A percentile compares a stretch with the other conserved stretches of the same genome.
Conservation (phyloP, 2,113 vertebrate species). For the Gallinago media region DNA sequence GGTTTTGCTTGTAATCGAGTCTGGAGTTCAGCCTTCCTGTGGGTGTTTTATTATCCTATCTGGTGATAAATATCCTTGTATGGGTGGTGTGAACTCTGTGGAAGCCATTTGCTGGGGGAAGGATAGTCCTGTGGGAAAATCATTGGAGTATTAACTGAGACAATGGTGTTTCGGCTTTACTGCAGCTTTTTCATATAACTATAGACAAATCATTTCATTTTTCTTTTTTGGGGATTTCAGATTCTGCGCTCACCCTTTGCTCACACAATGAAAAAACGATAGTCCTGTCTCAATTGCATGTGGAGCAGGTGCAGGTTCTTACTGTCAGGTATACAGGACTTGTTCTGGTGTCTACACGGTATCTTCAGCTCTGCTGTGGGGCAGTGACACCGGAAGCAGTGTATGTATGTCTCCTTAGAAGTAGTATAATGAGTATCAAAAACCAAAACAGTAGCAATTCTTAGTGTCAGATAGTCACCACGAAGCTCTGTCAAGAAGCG, state of each 20-base stretch:
- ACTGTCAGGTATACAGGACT: neutral
- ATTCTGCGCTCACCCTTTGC: neutral
- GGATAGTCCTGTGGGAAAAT: neutral
- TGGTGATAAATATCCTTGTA: neutral
- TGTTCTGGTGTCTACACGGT: neutral
- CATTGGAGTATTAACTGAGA: neutral
- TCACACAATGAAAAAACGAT: neutral
- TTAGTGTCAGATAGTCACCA: neutral
- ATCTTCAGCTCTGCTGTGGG: neutral
- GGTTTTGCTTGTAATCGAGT: neutral
- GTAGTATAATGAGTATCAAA: neutral
- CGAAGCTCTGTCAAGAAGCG: neutral
- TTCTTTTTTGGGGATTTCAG: neutral
- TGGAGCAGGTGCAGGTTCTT: neutral
- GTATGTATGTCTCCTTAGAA: rapidly evolving
- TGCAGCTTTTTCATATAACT: neutral
- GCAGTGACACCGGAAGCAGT: neutral
- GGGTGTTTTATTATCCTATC: neutral
- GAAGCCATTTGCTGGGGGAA: neutral
- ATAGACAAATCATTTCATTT: neutral
- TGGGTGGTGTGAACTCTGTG: neutral
- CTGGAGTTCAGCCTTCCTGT: neutral
- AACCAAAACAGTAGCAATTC: neutral
- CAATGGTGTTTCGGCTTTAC: neutral
- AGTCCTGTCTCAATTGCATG: neutral